A percentile compares a stretch with the other conserved stretches of the same genome.
Evolutionary conservation across 2,113 vertebrate genomes (phyloP).

Genomic region (Gracilinanus agilis): DNA sequence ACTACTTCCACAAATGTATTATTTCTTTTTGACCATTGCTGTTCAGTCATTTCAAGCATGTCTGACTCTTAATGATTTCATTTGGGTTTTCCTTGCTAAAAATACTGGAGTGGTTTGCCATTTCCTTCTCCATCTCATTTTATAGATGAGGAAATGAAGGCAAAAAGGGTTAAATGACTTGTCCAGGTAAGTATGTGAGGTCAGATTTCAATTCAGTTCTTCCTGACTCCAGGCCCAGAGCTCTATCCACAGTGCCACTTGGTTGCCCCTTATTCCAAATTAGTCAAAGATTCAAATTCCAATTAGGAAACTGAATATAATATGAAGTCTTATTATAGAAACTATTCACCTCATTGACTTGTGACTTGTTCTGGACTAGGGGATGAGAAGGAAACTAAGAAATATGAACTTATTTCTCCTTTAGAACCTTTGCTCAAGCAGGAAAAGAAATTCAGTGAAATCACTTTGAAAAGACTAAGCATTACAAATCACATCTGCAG

Average conservation of each 20-base stretch:
- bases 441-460: not conserved
- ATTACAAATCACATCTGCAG: not conserved
- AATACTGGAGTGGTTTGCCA: too few species aligned
- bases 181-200: too few species aligned
- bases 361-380: not conserved
- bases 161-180: too few species aligned
- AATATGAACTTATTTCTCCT: not conserved
- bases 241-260: too few species aligned
- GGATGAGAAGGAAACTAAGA: not conserved
- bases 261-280: not conserved
- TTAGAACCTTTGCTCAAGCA: not conserved
- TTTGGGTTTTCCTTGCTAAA: too few species aligned
- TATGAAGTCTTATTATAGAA: not conserved
- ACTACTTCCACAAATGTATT: not conserved
- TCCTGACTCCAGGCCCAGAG: too few species aligned
- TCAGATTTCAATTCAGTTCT: too few species aligned
- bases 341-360: not conserved
- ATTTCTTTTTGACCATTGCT: too few species aligned
- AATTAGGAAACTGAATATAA: not conserved
- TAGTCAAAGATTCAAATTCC: not conserved
- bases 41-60: too few species aligned
- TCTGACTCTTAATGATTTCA: too few species aligned
- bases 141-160: too few species aligned
- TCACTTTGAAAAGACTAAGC: not conserved
- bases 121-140: too few species aligned